Evolutionary conservation across 1,140 invertebrate genomes (phyloP).

Genomic region (Papilio aristodemus): DNA sequence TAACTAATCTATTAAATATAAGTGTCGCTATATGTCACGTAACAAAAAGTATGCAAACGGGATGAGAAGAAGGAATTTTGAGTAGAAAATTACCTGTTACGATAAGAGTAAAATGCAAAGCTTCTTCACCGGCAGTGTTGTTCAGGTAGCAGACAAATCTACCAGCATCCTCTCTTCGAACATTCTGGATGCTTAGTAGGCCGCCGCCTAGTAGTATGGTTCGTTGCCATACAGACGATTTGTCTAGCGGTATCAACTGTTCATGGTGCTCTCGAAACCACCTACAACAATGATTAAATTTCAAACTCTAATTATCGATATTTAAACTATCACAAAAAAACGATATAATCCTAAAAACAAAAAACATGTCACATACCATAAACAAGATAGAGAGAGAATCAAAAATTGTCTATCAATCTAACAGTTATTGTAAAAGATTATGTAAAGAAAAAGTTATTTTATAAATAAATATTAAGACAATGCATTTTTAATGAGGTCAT

Average conservation of each 20-base stretch:
- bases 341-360: no score
- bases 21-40: no score
- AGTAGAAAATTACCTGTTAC: constrained; percentile 81
- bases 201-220: constrained; percentile 69
- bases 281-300: constrained; percentile 52
- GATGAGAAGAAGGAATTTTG: not conserved
- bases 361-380: not conserved
- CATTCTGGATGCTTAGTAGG: constrained; percentile 83
- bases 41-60: not conserved
- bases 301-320: not conserved
- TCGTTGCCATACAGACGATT: constrained; percentile 82
- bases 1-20: no score
- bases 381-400: no score
- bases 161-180: constrained; percentile 88
- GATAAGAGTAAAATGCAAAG: constrained; percentile 88
- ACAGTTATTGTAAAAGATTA: no score
- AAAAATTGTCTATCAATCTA: no score
- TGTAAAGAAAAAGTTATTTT: no score
- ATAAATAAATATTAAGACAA: no score
- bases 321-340: no score
- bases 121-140: constrained; percentile 92
- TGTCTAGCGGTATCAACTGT: constrained; percentile 82
- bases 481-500: no score
- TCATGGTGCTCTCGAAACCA: constrained; percentile 87
- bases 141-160: constrained; percentile 93